Conservation (phyloP, 2,113 vertebrate species). For the Xiphias gladius region DNA sequence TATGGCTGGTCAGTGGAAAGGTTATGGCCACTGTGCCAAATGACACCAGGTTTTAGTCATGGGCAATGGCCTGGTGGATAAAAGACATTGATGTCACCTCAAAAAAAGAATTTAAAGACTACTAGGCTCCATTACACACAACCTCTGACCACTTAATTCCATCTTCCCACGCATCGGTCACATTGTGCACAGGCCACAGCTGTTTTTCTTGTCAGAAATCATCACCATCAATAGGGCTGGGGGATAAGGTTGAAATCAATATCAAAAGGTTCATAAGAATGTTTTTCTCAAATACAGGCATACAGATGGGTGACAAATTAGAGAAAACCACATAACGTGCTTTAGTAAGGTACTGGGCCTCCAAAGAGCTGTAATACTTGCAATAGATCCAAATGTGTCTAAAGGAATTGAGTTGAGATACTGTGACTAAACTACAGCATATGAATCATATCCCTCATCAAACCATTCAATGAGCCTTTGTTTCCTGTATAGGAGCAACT, state of each 20-base stretch:
- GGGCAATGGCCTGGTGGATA: conserved; percentile 26
- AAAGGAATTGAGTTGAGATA: no score
- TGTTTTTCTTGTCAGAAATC: conserved; percentile 16
- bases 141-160: conserved; percentile 12
- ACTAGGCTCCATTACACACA: conserved; percentile 27
- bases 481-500: no score
- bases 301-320: background rate
- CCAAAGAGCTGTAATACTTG: background rate
- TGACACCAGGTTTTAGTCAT: conserved; percentile 36
- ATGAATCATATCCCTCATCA: no score
- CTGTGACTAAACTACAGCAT: no score
- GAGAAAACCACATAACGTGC: background rate
- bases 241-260: background rate
- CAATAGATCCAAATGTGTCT: no score
- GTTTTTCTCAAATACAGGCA: background rate
- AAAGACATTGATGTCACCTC: conserved; percentile 37
- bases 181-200: background rate
- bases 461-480: no score
- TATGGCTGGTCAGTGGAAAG: conserved; percentile 13
- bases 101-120: conserved; percentile 1
- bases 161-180: conserved; percentile 9
- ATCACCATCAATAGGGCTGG: background rate
- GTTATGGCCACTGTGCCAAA: conserved; percentile 30
- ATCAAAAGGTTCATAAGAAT: background rate
- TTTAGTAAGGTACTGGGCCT: background rate